phyloP scores from a whole-genome alignment of 1,140 invertebrate species.

The Eueides isabella region DNA sequence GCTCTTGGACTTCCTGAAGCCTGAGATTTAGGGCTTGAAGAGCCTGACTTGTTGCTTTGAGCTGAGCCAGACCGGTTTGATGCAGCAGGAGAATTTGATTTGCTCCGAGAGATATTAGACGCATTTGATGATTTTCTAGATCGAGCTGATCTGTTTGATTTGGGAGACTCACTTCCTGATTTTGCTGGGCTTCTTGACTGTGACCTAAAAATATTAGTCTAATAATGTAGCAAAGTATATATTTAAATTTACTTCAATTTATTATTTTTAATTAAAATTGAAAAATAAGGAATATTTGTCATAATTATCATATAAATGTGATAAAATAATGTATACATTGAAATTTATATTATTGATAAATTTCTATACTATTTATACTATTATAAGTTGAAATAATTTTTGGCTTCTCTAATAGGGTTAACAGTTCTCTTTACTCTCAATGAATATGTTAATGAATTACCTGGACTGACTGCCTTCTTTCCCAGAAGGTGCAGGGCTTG shows the following conservation, averaged over 20 bases:
- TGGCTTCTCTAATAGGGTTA: no score
- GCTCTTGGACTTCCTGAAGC: conserved; percentile 61
- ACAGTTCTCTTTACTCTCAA: no score
- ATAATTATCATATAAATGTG: no score
- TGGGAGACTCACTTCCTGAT: conserved; percentile 71
- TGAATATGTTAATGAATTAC: conserved; percentile 38
- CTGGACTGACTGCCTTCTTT: conserved; percentile 69
- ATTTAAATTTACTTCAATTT: no score
- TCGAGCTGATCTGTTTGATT: conserved; percentile 60
- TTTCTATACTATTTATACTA: no score
- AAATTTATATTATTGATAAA: no score
- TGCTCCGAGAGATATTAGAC: conserved; percentile 72
- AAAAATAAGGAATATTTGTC: no score
- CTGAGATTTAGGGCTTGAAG: conserved; percentile 72
- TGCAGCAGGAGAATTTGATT: conserved; percentile 70
- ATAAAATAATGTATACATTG: no score
- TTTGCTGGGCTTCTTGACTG: conserved; percentile 69
- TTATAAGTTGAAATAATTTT: no score
- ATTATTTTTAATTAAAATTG: no score
- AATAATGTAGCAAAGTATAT: no score
- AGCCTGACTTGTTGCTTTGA: conserved; percentile 70
- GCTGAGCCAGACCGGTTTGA: conserved; percentile 71
- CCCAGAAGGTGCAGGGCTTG: conserved; percentile 70
- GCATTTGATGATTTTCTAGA: conserved; percentile 68
- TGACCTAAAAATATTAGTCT: conserved; percentile 56